A percentile compares a stretch with the other conserved stretches of the same genome.
Evolutionary conservation across 2,888 invertebrate genomes (phyloP).

Genomic region (Xanthorhoe designata): DNA sequence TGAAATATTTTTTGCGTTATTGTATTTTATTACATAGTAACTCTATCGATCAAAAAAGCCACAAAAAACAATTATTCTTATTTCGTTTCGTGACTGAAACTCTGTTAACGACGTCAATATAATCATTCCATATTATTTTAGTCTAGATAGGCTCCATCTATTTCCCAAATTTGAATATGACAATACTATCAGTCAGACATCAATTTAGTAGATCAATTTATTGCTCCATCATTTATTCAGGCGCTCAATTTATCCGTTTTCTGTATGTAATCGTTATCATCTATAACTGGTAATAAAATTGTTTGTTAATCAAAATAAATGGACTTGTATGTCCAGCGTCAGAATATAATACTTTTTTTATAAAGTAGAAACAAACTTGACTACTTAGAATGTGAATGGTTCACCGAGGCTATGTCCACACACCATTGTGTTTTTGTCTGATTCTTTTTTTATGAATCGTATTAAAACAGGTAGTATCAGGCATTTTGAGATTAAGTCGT

Average conservation of each 20-base stretch:
- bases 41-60: background rate
- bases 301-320: too few relatives aligned
- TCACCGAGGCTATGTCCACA: too few relatives aligned
- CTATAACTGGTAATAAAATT: background rate
- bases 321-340: too few relatives aligned
- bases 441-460: too few relatives aligned
- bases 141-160: conserved; percentile 5
- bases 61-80: background rate
- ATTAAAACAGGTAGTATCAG: too few relatives aligned
- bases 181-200: conserved; percentile 30
- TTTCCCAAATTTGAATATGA: conserved; percentile 17
- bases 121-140: background rate
- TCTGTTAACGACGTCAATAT: conserved; percentile 3
- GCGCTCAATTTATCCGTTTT: conserved; percentile 4
- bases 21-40: too few relatives aligned
- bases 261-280: conserved; percentile 3
- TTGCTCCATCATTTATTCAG: conserved; percentile 1
- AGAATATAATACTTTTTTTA: too few relatives aligned
- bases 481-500: too few relatives aligned
- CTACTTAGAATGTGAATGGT: too few relatives aligned
- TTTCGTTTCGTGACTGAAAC: conserved; percentile 5
- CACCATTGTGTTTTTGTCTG: too few relatives aligned
- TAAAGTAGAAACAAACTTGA: too few relatives aligned
- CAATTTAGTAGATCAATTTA: conserved; percentile 7
- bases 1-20: too few relatives aligned